Conservation (phyloP, 1,140 invertebrate genomes). For the Heliconius nattereri region DNA sequence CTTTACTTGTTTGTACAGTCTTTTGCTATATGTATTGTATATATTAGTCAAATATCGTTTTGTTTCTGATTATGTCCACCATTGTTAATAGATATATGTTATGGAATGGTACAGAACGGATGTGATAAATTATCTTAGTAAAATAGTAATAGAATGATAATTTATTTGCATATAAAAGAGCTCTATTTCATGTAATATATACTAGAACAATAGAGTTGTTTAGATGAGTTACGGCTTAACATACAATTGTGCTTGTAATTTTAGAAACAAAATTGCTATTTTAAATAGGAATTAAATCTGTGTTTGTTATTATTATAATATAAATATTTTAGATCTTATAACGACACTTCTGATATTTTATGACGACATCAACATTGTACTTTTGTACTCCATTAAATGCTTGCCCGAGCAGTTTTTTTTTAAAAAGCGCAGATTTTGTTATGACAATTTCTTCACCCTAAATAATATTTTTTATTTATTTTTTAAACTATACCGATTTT, state of each 20-base stretch:
- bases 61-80: not conserved
- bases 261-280: not conserved
- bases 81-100: constrained; percentile 2
- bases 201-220: not conserved
- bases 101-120: constrained; percentile 10
- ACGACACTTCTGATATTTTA: too few relatives aligned
- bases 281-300: not conserved
- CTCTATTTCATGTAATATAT: not conserved
- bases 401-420: too few relatives aligned
- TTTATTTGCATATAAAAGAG: constrained; percentile 8
- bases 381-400: not conserved
- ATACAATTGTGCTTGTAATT: not conserved
- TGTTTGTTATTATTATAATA: not conserved
- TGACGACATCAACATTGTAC: not conserved
- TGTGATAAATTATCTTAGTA: constrained; percentile 37
- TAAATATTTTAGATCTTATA: too few relatives aligned
- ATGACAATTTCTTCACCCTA: too few relatives aligned
- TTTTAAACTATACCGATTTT: too few relatives aligned
- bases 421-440: too few relatives aligned
- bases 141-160: constrained; percentile 13
- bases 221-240: not conserved
- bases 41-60: not conserved
- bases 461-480: too few relatives aligned
- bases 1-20: not conserved
- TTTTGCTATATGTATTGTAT: not conserved